Percentiles rank a stretch among this genome's conserved stretches.
Conservation (phyloP, 2,888 invertebrate species). For the Macrophya alboannulata region DNA sequence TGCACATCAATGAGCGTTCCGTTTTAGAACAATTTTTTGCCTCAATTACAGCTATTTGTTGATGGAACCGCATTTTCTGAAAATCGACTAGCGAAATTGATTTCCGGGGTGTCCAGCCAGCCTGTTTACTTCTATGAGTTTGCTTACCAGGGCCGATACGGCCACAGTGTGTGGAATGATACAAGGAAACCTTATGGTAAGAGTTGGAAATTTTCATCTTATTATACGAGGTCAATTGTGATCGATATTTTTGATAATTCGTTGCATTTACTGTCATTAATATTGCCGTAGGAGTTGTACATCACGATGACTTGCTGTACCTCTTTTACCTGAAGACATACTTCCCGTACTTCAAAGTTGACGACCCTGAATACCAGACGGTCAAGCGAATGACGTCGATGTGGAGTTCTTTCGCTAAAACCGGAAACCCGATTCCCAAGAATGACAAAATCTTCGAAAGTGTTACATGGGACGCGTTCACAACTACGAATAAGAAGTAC, state of each 20-base stretch:
- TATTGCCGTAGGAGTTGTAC: conserved; percentile 77
- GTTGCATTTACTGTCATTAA: neutral
- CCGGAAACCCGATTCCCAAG: conserved; percentile 81
- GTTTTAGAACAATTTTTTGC: neutral
- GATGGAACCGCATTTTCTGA: conserved; percentile 84
- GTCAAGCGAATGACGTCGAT: conserved; percentile 79
- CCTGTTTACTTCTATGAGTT: conserved; percentile 85
- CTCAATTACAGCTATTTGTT: conserved; percentile 80
- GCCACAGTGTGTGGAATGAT: conserved; percentile 82
- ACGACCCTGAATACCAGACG: conserved; percentile 79
- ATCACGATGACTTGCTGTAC: conserved; percentile 82
- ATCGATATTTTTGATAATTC: neutral
- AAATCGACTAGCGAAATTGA: conserved; percentile 84
- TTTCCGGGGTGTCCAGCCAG: conserved; percentile 82
- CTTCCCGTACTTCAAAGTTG: conserved; percentile 78
- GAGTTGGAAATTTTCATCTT: neutral
- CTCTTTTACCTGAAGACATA: conserved; percentile 77
- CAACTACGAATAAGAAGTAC: conserved; percentile 75
- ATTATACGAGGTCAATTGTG: neutral
- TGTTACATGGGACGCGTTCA: conserved; percentile 78
- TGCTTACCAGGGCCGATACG: conserved; percentile 84
- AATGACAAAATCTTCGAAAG: conserved; percentile 72
- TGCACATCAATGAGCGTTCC: neutral
- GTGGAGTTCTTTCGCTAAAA: conserved; percentile 79
- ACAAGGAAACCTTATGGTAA: conserved; percentile 81